phyloP scores from a whole-genome alignment of 2,888 invertebrate genomes.

The Ophioninae sp. region DNA sequence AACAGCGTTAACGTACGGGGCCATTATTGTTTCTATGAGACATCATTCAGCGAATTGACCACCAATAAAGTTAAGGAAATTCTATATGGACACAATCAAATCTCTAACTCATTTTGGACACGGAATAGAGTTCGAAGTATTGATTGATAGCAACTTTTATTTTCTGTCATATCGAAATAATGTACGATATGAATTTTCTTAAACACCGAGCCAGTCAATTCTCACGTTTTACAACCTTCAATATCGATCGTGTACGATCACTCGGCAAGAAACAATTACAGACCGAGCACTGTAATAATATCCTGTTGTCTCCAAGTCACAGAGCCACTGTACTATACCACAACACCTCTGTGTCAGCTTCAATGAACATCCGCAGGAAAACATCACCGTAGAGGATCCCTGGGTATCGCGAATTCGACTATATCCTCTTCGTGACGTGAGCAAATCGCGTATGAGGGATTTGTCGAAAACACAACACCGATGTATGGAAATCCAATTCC shows the following conservation, averaged over 20 bases:
- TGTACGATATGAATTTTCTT: background rate
- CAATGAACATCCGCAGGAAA: background rate
- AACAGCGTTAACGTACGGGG: no score
- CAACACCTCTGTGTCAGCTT: constrained; percentile 10
- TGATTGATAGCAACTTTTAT: background rate
- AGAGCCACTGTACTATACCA: background rate
- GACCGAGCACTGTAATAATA: background rate
- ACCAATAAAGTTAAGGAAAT: no score
- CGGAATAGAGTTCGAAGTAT: no score
- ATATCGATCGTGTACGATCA: background rate
- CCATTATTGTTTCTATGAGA: no score
- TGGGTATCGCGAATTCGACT: constrained; percentile 6
- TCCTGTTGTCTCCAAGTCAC: constrained; percentile 6
- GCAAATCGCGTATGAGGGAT: constrained; percentile 28
- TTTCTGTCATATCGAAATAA: background rate
- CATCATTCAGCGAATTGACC: no score
- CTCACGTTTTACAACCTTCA: background rate
- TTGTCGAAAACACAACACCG: constrained; percentile 19
- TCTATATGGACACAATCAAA: no score
- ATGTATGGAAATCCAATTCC: constrained; percentile 55
- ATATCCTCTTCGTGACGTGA: constrained; percentile 12
- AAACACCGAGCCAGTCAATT: background rate
- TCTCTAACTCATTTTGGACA: no score
- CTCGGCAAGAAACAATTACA: background rate
- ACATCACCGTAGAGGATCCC: constrained; percentile 3